phyloP scores from a whole-genome alignment of 2,113 vertebrate genomes.

The Sigmodon hispidus region DNA sequence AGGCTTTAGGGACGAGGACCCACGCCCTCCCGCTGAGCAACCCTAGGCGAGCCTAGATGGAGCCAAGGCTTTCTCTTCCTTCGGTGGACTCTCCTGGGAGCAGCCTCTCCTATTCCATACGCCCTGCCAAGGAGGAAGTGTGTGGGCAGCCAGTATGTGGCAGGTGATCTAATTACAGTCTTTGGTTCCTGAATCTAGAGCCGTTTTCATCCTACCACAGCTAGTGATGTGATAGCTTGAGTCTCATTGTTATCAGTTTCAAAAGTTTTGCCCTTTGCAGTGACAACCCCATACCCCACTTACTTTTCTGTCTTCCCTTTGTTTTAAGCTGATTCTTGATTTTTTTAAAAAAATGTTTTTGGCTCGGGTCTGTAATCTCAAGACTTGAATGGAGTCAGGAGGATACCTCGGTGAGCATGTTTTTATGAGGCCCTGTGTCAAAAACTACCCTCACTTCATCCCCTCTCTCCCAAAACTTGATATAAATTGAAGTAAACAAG shows the following conservation, averaged over 20 bases:
- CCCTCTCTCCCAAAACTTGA: background rate
- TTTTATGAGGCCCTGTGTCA: background rate
- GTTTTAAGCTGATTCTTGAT: slow-evolving; percentile 37
- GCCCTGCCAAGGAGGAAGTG: background rate
- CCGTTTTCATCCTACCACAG: background rate
- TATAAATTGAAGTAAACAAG: slow-evolving; percentile 24
- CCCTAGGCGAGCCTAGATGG: background rate
- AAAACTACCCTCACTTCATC: background rate
- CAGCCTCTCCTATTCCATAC: background rate
- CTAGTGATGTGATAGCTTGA: slow-evolving; percentile 2
- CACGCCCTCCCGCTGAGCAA: background rate
- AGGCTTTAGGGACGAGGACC: background rate
- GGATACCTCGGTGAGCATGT: too few species aligned
- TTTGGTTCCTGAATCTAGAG: slow-evolving; percentile 17
- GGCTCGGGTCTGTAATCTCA: background rate
- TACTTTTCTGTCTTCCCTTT: background rate
- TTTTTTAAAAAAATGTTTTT: background rate
- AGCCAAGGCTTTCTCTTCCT: background rate
- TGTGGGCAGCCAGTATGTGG: background rate
- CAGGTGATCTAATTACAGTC: slow-evolving; percentile 47
- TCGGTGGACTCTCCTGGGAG: background rate
- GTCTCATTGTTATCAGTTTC: slow-evolving; percentile 1
- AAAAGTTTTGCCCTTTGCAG: slow-evolving; percentile 20
- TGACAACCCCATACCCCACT: background rate
- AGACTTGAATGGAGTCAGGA: background rate